Conservation (phyloP, 2,888 invertebrate genomes). For the Limnephilus lunatus region DNA sequence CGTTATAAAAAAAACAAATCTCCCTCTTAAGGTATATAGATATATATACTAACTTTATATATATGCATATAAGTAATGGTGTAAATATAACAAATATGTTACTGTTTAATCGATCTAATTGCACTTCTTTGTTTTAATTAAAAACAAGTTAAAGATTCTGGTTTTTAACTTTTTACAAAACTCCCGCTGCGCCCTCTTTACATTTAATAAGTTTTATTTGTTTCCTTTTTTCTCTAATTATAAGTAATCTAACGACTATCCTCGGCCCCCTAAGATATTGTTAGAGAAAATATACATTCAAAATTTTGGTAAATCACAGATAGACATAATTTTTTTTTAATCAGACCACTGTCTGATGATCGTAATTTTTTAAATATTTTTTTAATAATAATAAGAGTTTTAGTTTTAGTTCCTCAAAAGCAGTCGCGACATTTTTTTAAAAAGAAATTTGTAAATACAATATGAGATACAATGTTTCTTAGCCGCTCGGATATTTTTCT, state of each 20-base stretch:
- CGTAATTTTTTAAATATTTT: slow-evolving; percentile 52
- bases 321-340: slow-evolving; percentile 75
- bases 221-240: slow-evolving; percentile 54
- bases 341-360: slow-evolving; percentile 69
- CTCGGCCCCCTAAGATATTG: slow-evolving; percentile 73
- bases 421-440: slow-evolving; percentile 42
- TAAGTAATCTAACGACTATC: slow-evolving; percentile 62
- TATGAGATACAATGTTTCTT: slow-evolving; percentile 59
- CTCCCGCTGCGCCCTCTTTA: slow-evolving; percentile 67
- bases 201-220: slow-evolving; percentile 57
- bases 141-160: slow-evolving; percentile 69
- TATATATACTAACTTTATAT: slow-evolving; percentile 71
- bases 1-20: slow-evolving; percentile 71
- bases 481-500: slow-evolving; percentile 51
- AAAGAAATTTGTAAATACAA: slow-evolving; percentile 53
- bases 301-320: slow-evolving; percentile 80
- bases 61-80: slow-evolving; percentile 66
- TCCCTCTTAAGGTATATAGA: slow-evolving; percentile 74
- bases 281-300: slow-evolving; percentile 80
- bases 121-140: slow-evolving; percentile 78
- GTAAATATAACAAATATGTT: slow-evolving; percentile 71
- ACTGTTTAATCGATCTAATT: slow-evolving; percentile 78
- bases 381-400: slow-evolving; percentile 39
- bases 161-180: slow-evolving; percentile 68
- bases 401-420: slow-evolving; percentile 39